Evolutionary conservation across 2,113 vertebrate genomes (phyloP), one percentile per base, ranked within the genome.

Genomic region (Murina feae): DNA sequence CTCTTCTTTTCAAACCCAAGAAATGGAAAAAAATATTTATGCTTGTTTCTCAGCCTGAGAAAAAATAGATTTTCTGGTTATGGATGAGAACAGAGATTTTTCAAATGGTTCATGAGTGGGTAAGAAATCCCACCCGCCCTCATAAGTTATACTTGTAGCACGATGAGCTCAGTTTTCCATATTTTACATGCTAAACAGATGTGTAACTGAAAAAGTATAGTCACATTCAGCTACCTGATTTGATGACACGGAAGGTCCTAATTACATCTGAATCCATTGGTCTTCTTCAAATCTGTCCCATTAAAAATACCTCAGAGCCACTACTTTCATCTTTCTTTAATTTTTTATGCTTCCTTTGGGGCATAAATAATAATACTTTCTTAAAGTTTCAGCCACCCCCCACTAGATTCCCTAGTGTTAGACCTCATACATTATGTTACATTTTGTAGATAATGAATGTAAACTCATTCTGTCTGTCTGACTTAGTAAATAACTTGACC

Each of bases 401-500:
- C 51, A 76, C 23, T 51, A 47, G 49, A 72, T 16, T 76, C 32
- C 30, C 25, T 47, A 68, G 20, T n/a, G 13, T 82, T 47, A 35
- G 82, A 53, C 51, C 32, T 93, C 92, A 79, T 76, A 74, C 0
- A 9, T 5, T 72, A 25, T 51, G 65, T 68, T 51, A 49, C 20
- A 4, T 88, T 93, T 86, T 53, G 9, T 81, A 82, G 53, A 44
- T 72, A 71, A 91, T 79, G 69, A 68, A 71, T 39, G 30, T 44
- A 85, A 89, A 60, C 30, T 55, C 30, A 74, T 65, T 12, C 63
- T 39, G 10, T 68, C 84, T 65, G 18, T 60, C 76, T 90, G 86
- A 90, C 30, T 92, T 60, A 72, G 75, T 93, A 89, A 80, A 91
- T 55, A 94, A 65, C 65, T 81, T 86, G 85, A 90, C 71, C 75